Percentiles rank a stretch among this genome's conserved stretches.
Conservation (phyloP, 2,888 invertebrate genomes). For the Cheilosia vulpina region DNA sequence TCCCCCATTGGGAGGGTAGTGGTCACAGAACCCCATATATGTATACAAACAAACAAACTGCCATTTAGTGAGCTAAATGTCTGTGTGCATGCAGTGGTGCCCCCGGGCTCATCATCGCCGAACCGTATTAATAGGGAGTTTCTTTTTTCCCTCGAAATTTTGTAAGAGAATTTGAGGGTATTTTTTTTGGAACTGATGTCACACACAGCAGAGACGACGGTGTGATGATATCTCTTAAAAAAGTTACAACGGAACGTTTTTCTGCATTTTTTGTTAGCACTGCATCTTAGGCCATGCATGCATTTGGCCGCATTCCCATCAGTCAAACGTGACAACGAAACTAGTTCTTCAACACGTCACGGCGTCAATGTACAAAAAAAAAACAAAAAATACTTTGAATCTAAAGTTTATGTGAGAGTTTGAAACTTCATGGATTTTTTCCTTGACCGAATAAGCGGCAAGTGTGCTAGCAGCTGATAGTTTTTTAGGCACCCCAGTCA, state of each 20-base stretch:
- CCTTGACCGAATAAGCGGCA: conserved; percentile 45
- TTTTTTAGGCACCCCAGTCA: conserved; percentile 13
- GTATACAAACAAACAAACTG: conserved; percentile 22
- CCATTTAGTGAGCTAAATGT: conserved; percentile 29
- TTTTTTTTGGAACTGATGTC: background rate
- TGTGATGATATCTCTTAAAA: conserved; percentile 52
- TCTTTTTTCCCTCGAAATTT: conserved; percentile 30
- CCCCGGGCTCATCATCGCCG: conserved; percentile 24
- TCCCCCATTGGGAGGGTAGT: conserved; percentile 35
- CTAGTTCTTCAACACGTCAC: conserved; percentile 58
- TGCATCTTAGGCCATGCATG: background rate
- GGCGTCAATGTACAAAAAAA: conserved; percentile 16
- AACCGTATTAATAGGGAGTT: conserved; percentile 43
- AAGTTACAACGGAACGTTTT: conserved; percentile 47
- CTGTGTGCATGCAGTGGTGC: conserved; percentile 28
- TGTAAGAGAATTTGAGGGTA: conserved; percentile 8
- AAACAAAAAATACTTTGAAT: background rate
- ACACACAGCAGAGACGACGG: conserved; percentile 7
- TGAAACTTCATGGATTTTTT: conserved; percentile 28
- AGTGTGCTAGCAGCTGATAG: conserved; percentile 1
- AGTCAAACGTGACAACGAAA: conserved; percentile 65
- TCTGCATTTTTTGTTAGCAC: conserved; percentile 4
- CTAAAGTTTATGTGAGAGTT: conserved; percentile 31
- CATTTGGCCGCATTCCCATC: conserved; percentile 49
- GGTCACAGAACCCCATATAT: conserved; percentile 22